phyloP scores from a whole-genome alignment of 2,113 vertebrate species.

The Amphilophus citrinellus region DNA sequence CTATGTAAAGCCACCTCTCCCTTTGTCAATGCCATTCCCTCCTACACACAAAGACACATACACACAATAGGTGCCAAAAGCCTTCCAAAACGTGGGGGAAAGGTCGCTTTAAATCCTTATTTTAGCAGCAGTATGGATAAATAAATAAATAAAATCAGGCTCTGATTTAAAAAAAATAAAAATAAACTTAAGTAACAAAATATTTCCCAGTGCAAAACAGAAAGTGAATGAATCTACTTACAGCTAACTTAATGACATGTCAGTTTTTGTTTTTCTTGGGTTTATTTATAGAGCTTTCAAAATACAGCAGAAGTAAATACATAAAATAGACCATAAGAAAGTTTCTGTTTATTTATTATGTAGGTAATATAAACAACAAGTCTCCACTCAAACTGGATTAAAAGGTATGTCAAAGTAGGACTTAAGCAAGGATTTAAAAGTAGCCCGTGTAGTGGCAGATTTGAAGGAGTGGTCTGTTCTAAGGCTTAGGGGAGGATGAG shows the following conservation, averaged over 20 bases:
- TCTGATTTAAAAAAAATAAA: not conserved
- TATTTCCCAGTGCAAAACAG: constrained; percentile 1
- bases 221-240: not conserved
- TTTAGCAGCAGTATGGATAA: constrained; percentile 2
- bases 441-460: not conserved
- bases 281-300: not conserved
- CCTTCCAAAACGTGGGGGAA: constrained; percentile 19
- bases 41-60: constrained; percentile 27
- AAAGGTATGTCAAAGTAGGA: not conserved
- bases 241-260: not conserved
- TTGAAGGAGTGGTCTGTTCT: not conserved
- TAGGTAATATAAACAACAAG: not conserved
- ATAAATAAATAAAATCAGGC: not conserved
- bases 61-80: constrained; percentile 25
- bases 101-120: constrained; percentile 6
- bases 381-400: not conserved
- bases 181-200: not conserved
- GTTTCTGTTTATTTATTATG: not conserved
- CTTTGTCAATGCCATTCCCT: constrained; percentile 56
- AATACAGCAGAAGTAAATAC: not conserved
- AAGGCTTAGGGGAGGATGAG: not conserved
- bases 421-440: not conserved
- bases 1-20: constrained; percentile 76
- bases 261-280: not conserved
- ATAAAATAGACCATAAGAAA: not conserved